phyloP scores from a whole-genome alignment of 2,888 invertebrate species.

The Lithophane ornitopus region DNA sequence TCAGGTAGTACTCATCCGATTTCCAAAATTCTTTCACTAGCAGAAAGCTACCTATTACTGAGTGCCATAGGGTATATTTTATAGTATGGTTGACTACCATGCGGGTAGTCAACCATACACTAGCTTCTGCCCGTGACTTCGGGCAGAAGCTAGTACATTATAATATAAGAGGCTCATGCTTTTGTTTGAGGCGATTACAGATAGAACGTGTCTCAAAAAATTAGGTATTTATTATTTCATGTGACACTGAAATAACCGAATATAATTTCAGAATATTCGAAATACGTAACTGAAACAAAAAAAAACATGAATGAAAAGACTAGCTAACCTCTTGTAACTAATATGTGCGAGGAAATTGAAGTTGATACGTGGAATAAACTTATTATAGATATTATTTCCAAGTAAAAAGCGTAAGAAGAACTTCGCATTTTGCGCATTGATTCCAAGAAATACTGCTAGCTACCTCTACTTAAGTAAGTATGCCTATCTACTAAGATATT shows the following conservation, averaged over 20 bases:
- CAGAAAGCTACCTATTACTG: neutral
- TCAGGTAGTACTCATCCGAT: neutral
- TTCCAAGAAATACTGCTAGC: constrained; percentile 43
- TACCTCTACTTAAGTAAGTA: neutral
- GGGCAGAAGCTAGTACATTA: neutral
- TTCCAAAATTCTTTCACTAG: neutral
- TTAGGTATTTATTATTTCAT: neutral
- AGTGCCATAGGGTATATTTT: neutral
- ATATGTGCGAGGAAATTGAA: constrained; percentile 43
- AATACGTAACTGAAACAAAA: constrained; percentile 13
- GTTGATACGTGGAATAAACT: constrained; percentile 35
- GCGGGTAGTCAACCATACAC: no score
- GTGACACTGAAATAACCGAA: constrained; percentile 8
- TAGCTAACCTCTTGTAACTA: constrained; percentile 20
- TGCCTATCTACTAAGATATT: neutral
- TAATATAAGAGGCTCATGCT: neutral
- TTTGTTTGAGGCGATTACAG: neutral
- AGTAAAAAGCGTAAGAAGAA: constrained; percentile 13
- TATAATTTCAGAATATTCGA: constrained; percentile 2
- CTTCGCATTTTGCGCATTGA: constrained; percentile 41
- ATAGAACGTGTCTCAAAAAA: neutral
- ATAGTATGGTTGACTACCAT: neutral
- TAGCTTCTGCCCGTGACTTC: no score
- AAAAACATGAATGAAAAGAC: constrained; percentile 19
- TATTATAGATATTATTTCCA: constrained; percentile 50